Evolutionary conservation across 2,888 invertebrate species (phyloP), one percentile per base, ranked within the genome.

Genomic region (Trisateles emortualis): DNA sequence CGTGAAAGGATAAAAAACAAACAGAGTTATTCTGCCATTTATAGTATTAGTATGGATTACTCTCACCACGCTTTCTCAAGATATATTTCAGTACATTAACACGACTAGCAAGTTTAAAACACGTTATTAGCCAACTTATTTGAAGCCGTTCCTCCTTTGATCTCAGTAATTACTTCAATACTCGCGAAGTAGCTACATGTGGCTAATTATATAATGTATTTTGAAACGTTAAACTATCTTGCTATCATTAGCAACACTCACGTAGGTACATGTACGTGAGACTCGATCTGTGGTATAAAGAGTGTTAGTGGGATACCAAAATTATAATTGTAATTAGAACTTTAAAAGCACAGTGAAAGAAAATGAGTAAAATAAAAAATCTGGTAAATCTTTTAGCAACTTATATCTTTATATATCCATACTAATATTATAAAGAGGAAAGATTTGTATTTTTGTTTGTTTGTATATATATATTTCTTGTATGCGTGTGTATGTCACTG

Each of bases 131-230:
- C 41, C 14, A 42, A 42, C 35, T 36, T 42, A 49, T 49, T 49
- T 29, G 49, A 33, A 41, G 5, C 17, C 6, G 6, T 16, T 41
- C 14, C 33, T 13, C 16, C 41, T 49, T 49, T 42, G 49, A 42
- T 49, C 42, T 49, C 10, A 1, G 11, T 22, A 36, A 36, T 36
- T 39, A 22, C 22, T 39, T 22, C 39, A 39, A 22, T 39, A 39
- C 11, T 39, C 5, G 22, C 35, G 8, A 16, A 19, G 33, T 5
- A 22, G n/a, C 13, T 50, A 59, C 45, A 39, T 11, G 39, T 35
- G 47, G 47, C 53, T 64, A 64, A 63, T 63, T 63, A 59, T 63
- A 59, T 10, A 53, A 45, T 44, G 43, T 48, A 51, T 64, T 59
- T 63, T 19, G 14, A 43, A 46, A 41, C 53, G 19, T 48, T 39